Percentiles rank a stretch among this genome's conserved stretches.
Evolutionary conservation across 2,113 vertebrate species (phyloP).

Genomic region (Stegastes partitus): DNA sequence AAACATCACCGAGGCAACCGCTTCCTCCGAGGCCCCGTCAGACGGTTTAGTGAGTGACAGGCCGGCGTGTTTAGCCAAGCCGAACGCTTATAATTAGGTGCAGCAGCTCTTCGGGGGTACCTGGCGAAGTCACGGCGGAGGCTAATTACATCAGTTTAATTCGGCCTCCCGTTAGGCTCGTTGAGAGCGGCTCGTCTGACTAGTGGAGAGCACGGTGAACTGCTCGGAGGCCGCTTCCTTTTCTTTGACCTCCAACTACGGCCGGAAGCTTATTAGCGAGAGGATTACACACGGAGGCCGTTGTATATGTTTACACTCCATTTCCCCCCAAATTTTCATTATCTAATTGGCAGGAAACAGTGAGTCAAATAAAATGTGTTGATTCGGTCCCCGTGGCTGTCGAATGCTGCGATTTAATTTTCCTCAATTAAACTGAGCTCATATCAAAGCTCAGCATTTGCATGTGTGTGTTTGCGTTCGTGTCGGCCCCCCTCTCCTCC

Average conservation of each 20-base stretch:
- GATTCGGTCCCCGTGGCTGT: conserved; percentile 48
- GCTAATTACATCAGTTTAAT: conserved; percentile 61
- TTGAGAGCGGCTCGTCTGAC: conserved; percentile 44
- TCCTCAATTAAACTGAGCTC: conserved; percentile 55
- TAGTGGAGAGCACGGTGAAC: conserved; percentile 42
- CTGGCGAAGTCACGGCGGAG: conserved; percentile 38
- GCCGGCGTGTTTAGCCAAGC: conserved; percentile 40
- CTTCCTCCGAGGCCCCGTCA: conserved; percentile 35
- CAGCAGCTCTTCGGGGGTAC: conserved; percentile 53
- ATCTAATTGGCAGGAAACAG: conserved; percentile 61
- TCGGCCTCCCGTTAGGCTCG: conserved; percentile 26
- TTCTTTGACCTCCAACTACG: conserved; percentile 44
- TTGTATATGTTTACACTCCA: conserved; percentile 59
- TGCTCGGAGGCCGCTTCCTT: conserved; percentile 42
- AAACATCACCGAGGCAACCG: conserved; percentile 25
- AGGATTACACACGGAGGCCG: conserved; percentile 31
- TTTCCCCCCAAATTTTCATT: conserved; percentile 55
- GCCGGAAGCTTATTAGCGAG: conserved; percentile 37
- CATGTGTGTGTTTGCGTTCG: conserved; percentile 34
- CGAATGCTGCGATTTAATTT: conserved; percentile 50
- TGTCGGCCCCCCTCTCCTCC: conserved; percentile 3
- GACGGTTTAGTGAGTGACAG: conserved; percentile 33
- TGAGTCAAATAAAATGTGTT: conserved; percentile 46
- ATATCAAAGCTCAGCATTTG: conserved; percentile 40
- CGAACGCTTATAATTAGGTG: conserved; percentile 61